Base-by-base conservation (phyloP, 30 jellyfish, hydroid and myxozoan species). In the Cassiopea andromeda region DNA sequence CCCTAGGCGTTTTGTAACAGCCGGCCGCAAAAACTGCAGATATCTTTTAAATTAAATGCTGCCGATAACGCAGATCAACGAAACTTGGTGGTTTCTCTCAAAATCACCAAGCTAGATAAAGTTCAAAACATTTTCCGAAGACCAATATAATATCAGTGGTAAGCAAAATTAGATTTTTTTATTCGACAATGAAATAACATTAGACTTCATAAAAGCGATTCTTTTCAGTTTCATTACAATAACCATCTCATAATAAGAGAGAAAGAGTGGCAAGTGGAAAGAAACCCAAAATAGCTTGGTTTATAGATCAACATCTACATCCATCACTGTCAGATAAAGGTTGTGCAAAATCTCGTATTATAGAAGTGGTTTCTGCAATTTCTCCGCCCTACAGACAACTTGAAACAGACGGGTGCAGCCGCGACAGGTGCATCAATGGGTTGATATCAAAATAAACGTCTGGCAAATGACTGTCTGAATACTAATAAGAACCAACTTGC, bases 291-390 rank as follows among this genome's bases (percentile, higher is more conserved):
- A 50, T 50, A 50, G 50, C 15, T 70, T 15, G 54, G 50, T 70
- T 70, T 70, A 43, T 44, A 70, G 79, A 70, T 70, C 38, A 70
- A 19, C 18, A 70, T 19, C 54, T 54, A 70, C 4, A 17, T 19
- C 14, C 38, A 70, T 70, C 79, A 70, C 48, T 70, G 79, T 70
- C 79, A n/a, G 79, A 43, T 70, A 43, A 70, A 43, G 54, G 10
- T 19, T 43, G 2, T 1, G 48, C 2, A 70, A 15, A 15, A 70
- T 17, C 19, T 43, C 79, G 10, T 67, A 18, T 6, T 67, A 18
- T 17, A n/a, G 54, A 70, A 43, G 79, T 5, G 50, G 15, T 70
- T 70, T 70, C 54, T 15, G 50, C 46, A 54, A 70, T 70, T 70
- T 7, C 79, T n/a, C 79, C 79, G 79, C 79, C 75, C 79, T 70